These are phyloP conservation scores for Sebastes jordani DNA, from an alignment of 2,797 vertebrate genomes.

Conservation along the genomic window DNA sequence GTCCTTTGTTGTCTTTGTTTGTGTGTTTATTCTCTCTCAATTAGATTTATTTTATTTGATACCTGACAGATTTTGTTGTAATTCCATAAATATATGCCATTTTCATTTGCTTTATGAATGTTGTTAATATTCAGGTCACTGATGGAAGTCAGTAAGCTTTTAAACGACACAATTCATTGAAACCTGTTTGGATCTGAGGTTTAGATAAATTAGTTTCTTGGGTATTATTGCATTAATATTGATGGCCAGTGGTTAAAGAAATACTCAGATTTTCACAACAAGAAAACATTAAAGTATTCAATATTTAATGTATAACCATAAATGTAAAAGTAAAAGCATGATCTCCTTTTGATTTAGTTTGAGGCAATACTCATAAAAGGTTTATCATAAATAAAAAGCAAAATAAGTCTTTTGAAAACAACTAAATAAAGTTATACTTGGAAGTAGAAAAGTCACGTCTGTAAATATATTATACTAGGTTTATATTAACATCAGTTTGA, in stretches of 20 bases:
- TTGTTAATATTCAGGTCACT: not conserved
- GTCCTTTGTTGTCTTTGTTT: not conserved
- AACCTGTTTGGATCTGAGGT: not conserved
- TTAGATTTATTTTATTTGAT: not conserved
- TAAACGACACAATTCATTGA: not conserved
- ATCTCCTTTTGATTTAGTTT: not conserved
- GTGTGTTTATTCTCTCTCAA: not conserved
- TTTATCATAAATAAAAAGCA: not conserved
- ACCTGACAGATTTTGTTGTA: not conserved
- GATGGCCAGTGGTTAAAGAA: not conserved
- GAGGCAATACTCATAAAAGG: not conserved
- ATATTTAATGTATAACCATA: not conserved
- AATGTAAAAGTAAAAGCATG: not conserved
- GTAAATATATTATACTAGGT: not conserved
- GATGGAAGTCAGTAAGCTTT: not conserved
- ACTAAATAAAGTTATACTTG: not conserved
- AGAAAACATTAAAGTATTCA: not conserved
- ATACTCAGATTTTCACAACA: not conserved
- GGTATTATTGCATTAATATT: not conserved
- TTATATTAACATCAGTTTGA: not conserved
- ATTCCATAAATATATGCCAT: not conserved
- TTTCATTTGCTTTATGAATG: not conserved
- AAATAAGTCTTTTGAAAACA: not conserved
- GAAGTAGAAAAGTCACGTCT: not conserved
- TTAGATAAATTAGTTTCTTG: conserved; percentile 4